phyloP scores from a whole-genome alignment of 2,888 invertebrate species.

The Folsomia candida region DNA sequence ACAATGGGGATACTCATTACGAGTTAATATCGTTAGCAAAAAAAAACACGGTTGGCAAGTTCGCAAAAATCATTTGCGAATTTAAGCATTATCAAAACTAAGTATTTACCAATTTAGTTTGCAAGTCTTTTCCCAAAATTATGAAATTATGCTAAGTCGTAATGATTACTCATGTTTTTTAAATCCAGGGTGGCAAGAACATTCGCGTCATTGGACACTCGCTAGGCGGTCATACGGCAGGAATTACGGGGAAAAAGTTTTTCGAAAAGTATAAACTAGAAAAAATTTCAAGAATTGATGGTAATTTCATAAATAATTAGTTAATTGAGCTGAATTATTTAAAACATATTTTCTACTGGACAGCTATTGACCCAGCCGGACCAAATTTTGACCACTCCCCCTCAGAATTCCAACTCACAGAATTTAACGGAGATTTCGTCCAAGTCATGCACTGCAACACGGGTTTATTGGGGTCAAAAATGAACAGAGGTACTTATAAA shows the following conservation, averaged over 20 bases:
- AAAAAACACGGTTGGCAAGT: too few relatives aligned
- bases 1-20: too few relatives aligned
- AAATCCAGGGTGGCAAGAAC: background rate
- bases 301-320: background rate
- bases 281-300: background rate
- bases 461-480: background rate
- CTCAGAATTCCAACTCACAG: background rate
- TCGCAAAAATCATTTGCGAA: too few relatives aligned
- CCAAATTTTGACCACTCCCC: background rate
- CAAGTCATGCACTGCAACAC: background rate
- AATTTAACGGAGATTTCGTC: background rate
- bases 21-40: too few relatives aligned
- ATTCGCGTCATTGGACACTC: conserved; percentile 9
- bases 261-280: background rate
- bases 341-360: background rate
- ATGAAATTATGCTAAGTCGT: too few relatives aligned
- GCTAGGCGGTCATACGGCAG: conserved; percentile 7
- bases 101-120: too few relatives aligned
- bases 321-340: background rate
- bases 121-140: too few relatives aligned
- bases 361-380: conserved; percentile 5
- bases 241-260: conserved; percentile 5
- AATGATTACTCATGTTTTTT: too few relatives aligned
- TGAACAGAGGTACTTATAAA: background rate
- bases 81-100: too few relatives aligned